Percentiles rank a stretch among this genome's conserved stretches.
Conservation (phyloP, 2,113 vertebrate genomes). For the Phylloscopus trochiloides region DNA sequence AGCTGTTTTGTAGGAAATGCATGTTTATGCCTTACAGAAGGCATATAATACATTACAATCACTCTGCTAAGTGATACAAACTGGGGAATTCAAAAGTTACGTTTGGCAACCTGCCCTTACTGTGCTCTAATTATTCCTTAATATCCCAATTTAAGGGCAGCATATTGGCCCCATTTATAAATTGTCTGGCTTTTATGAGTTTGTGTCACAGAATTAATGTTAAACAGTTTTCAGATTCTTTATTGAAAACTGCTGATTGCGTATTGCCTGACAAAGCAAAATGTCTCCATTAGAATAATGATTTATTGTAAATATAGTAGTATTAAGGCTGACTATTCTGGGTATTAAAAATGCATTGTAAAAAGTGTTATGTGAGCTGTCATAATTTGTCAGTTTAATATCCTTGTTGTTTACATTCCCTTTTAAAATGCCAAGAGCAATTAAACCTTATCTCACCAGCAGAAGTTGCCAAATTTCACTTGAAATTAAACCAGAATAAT, state of each 20-base stretch:
- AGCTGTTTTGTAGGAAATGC: not conserved
- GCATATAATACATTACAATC: not conserved
- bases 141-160: slow-evolving; percentile 46
- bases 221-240: slow-evolving; percentile 32
- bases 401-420: slow-evolving; percentile 28
- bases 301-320: slow-evolving; percentile 30
- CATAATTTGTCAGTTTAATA: slow-evolving; percentile 36
- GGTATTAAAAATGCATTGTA: slow-evolving; percentile 27
- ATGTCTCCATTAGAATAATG: slow-evolving; percentile 23
- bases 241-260: slow-evolving; percentile 41
- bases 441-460: slow-evolving; percentile 17
- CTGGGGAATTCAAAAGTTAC: not conserved
- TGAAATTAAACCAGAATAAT: slow-evolving; percentile 36
- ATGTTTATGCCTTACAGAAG: slow-evolving; percentile 2
- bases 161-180: slow-evolving; percentile 40
- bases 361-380: slow-evolving; percentile 15
- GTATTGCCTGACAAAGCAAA: slow-evolving; percentile 46
- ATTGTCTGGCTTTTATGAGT: slow-evolving; percentile 23
- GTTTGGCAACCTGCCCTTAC: slow-evolving; percentile 10
- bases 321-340: not conserved
- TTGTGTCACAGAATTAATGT: slow-evolving; percentile 15
- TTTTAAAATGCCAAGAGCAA: slow-evolving; percentile 40
- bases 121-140: slow-evolving; percentile 56
- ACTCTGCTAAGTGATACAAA: not conserved
- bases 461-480: slow-evolving; percentile 22